Evolutionary conservation across 2,113 vertebrate species (phyloP).

Genomic region (Dolichotis patagonum): DNA sequence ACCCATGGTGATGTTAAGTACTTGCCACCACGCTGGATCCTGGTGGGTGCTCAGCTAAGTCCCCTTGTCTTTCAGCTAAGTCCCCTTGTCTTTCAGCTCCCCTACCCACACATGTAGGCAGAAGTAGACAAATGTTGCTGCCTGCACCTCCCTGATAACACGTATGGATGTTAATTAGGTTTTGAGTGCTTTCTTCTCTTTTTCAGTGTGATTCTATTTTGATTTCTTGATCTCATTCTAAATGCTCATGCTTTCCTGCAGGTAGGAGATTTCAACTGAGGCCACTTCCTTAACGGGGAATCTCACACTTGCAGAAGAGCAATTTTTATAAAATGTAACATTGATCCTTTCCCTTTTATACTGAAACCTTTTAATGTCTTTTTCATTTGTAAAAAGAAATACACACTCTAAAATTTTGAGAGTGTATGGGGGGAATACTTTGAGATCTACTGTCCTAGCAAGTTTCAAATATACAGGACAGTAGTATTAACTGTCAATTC

Average conservation of each 20-base stretch:
- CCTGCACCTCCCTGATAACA: neutral
- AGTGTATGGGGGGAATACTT: neutral
- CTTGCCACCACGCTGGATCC: neutral
- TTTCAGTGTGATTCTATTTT: neutral
- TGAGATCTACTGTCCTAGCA: neutral
- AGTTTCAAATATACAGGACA: neutral
- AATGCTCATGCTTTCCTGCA: neutral
- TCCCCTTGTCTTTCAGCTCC: neutral
- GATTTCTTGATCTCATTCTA: neutral
- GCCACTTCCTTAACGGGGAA: neutral
- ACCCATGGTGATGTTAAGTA: neutral
- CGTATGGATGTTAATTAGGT: neutral
- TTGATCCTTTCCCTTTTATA: neutral
- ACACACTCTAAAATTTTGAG: neutral
- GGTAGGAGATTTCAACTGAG: neutral
- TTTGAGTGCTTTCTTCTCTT: neutral
- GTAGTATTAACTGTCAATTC: neutral
- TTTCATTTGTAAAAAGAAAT: neutral
- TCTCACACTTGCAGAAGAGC: neutral
- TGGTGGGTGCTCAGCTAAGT: neutral
- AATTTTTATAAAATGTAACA: neutral
- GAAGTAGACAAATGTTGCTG: neutral
- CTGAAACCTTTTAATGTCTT: neutral
- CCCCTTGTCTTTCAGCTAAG: neutral
- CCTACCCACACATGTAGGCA: neutral